These are phyloP conservation scores for Hermaeophaga mercurialis DNA, from an alignment of 2,888 invertebrate genomes.

Conservation along the genomic window DNA sequence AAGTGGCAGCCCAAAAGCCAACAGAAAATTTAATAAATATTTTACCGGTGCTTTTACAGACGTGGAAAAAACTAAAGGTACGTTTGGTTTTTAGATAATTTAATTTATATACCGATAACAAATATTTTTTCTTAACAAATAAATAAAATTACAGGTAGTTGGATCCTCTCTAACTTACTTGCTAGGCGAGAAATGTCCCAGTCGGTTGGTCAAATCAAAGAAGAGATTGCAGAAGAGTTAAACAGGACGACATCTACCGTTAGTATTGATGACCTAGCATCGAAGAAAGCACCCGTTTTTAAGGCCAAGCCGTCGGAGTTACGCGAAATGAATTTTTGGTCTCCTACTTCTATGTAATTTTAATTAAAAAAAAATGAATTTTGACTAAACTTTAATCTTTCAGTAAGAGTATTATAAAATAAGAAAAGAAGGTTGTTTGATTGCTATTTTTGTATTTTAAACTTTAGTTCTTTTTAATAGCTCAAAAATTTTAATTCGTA, in stretches of 20 bases:
- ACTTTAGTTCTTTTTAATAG: background rate
- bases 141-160: constrained; percentile 55
- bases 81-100: background rate
- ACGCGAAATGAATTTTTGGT: constrained; percentile 85
- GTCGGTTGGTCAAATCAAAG: constrained; percentile 63
- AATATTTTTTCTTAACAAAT: background rate
- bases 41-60: constrained; percentile 61
- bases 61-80: constrained; percentile 57
- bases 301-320: constrained; percentile 72
- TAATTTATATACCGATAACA: background rate
- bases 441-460: background rate
- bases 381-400: background rate
- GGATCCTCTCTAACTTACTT: constrained; percentile 70
- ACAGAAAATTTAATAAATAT: constrained; percentile 65
- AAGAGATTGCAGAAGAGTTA: constrained; percentile 61
- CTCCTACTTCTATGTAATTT: constrained; percentile 78
- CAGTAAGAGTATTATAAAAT: constrained; percentile 3
- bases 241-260: constrained; percentile 37
- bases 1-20: constrained; percentile 63
- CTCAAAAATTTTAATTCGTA: too few species aligned
- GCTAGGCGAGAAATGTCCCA: constrained; percentile 69
- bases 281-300: constrained; percentile 53
- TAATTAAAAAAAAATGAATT: background rate
- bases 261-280: constrained; percentile 50
- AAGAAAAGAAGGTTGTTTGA: background rate